Evolutionary conservation across 1,140 invertebrate species (phyloP).

Genomic region (Drosophila novamexicana): DNA sequence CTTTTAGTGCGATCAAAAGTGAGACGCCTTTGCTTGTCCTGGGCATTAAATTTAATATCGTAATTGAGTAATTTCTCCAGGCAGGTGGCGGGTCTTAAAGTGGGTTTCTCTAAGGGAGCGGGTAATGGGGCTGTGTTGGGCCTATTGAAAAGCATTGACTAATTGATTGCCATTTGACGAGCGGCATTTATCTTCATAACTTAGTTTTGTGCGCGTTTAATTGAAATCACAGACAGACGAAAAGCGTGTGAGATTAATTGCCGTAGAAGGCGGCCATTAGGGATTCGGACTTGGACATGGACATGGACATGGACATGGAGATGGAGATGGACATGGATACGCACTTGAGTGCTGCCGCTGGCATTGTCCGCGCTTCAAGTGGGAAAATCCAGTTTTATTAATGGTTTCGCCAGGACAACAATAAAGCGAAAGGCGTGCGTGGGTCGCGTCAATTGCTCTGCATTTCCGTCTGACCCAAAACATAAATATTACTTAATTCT

Average conservation of each 20-base stretch:
- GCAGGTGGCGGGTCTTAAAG: neutral
- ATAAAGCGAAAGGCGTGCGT: constrained; percentile 37
- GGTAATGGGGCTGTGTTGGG: neutral
- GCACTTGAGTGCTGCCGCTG: constrained; percentile 35
- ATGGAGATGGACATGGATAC: constrained; percentile 29
- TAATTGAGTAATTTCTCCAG: constrained; percentile 77
- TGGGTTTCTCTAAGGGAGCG: neutral
- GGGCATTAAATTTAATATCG: constrained; percentile 76
- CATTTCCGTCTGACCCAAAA: constrained; percentile 48
- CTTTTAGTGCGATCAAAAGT: constrained; percentile 82
- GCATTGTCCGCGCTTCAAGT: constrained; percentile 48
- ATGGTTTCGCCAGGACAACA: constrained; percentile 46
- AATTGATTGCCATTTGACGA: constrained; percentile 81
- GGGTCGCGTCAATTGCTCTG: constrained; percentile 26
- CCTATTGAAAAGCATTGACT: constrained; percentile 60
- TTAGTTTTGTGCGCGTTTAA: constrained; percentile 59
- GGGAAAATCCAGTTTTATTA: constrained; percentile 77
- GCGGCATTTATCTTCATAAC: constrained; percentile 80
- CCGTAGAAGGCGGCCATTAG: constrained; percentile 25
- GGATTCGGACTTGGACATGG: constrained; percentile 19
- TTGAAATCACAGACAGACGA: constrained; percentile 69
- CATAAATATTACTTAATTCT: constrained; percentile 80
- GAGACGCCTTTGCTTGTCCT: constrained; percentile 23
- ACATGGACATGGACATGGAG: neutral
- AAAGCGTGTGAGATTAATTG: constrained; percentile 72